Evolutionary conservation across 2,888 invertebrate species (phyloP), one percentile per base, ranked within the genome.

Genomic region (Oscheius onirici): DNA sequence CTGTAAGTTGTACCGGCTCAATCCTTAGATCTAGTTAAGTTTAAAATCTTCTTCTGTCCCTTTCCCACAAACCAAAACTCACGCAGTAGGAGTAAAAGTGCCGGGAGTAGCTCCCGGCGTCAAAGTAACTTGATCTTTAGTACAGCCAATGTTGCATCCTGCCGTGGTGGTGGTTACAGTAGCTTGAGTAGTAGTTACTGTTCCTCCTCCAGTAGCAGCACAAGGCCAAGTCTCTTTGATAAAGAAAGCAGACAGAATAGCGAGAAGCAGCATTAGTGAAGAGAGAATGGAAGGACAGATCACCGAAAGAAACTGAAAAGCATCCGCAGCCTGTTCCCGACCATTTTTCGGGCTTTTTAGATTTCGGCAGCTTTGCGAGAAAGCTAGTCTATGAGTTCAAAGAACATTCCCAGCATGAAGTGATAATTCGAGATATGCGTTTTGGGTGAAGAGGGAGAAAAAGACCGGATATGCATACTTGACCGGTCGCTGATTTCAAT

Each of bases 141-240:
- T 34, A 34, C 34, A 34, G 34, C 5, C 5, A 34, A 34, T 34
- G 34, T 8, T 8, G 8, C 34, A 34, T n/a, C n/a, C n/a, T n/a
- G n/a, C n/a, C n/a, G n/a, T n/a, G n/a, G n/a, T n/a, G n/a, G n/a
- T n/a, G 43, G 43, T 43, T 15, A 15, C 15, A 43, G 43, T 43
- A 46, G 46, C 13, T 46, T 13, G 8, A 46, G 46, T 46, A 5
- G 46, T 46, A 10, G 46, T 46, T 17, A 46, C 46, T 46, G 46
- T 46, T 41, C 17, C 58, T 17, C 40, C 58, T n/a, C 41, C 22
- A 20, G 58, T 58, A 41, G 58, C 58, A 40, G 58, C 58, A 41
- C 58, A 58, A 17, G 41, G n/a, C 3, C 3, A 46, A 13, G 46
- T 20, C 20, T 46, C 46, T 20, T 20, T 20, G 46, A 46, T 20